Evolutionary conservation across 2,888 invertebrate species (phyloP).

Genomic region (Dryocosmus kuriphilus): DNA sequence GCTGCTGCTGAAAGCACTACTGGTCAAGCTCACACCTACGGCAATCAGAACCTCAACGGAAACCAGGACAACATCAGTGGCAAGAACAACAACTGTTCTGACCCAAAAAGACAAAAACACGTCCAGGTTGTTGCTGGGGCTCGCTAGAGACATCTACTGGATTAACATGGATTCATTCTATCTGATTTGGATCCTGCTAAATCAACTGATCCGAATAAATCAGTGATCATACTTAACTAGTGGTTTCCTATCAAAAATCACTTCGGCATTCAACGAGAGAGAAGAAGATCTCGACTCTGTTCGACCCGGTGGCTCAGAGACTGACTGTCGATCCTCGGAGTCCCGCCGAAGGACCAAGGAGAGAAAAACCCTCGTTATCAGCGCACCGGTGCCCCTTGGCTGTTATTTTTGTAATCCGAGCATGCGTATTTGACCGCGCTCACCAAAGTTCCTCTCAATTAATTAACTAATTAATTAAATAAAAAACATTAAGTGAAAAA

Average conservation of each 20-base stretch:
- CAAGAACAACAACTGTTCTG: conserved; percentile 74
- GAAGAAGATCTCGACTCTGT: conserved; percentile 38
- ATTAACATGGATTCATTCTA: not conserved
- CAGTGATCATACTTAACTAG: not conserved
- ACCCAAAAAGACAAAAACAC: conserved; percentile 69
- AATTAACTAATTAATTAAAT: conserved; percentile 46
- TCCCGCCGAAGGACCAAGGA: conserved; percentile 25
- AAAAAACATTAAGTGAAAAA: conserved; percentile 47
- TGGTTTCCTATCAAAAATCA: conserved; percentile 3
- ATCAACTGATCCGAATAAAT: not conserved
- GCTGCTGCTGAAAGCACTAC: conserved; percentile 83
- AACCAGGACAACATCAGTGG: too few relatives aligned
- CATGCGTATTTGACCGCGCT: conserved; percentile 53
- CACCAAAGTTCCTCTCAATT: conserved; percentile 68
- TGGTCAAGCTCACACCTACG: conserved; percentile 56
- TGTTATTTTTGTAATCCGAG: conserved; percentile 72
- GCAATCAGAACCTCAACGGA: conserved; percentile 68
- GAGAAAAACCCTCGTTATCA: conserved; percentile 41
- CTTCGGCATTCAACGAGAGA: conserved; percentile 38
- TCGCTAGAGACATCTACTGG: conserved; percentile 54
- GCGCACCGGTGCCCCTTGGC: conserved; percentile 60
- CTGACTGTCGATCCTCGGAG: conserved; percentile 12
- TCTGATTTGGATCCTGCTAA: not conserved
- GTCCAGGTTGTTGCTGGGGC: conserved; percentile 72
- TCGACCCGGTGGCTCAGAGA: conserved; percentile 34